These are phyloP conservation scores for Drosophila melanica DNA, from an alignment of 1,140 invertebrate genomes.

Conservation along the genomic window DNA sequence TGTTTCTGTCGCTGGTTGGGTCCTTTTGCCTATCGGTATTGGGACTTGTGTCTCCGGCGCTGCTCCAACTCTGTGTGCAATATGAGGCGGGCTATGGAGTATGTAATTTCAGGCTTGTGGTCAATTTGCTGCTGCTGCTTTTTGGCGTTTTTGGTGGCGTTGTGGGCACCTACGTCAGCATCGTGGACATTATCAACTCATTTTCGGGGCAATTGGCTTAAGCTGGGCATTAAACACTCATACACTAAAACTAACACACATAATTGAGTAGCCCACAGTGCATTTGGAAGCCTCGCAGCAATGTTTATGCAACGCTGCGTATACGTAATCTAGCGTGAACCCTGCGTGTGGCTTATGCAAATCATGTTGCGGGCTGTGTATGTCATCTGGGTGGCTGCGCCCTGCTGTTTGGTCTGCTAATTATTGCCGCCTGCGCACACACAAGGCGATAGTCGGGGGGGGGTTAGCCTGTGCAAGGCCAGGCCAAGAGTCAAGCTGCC, in stretches of 20 bases:
- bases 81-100: conserved; percentile 81
- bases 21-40: conserved; percentile 93
- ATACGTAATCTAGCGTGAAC: conserved; percentile 37
- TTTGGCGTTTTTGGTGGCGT: conserved; percentile 89
- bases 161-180: conserved; percentile 89
- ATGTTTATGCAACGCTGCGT: conserved; percentile 30
- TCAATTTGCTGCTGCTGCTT: conserved; percentile 87
- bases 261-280: conserved; percentile 18
- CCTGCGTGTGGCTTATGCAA: conserved; percentile 39
- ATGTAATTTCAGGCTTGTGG: conserved; percentile 84
- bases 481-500: conserved; percentile 11
- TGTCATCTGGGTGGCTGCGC: conserved; percentile 26
- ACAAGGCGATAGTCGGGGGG: conserved; percentile 8
- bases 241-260: conserved; percentile 22
- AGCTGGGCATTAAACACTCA: conserved; percentile 19
- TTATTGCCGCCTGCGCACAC: conserved; percentile 32
- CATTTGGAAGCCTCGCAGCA: background rate
- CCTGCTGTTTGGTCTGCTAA: conserved; percentile 32
- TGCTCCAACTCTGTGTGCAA: conserved; percentile 86
- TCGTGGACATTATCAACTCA: conserved; percentile 86
- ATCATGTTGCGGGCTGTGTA: conserved; percentile 31
- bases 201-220: conserved; percentile 19
- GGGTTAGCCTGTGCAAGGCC: background rate
- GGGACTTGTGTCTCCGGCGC: conserved; percentile 95
- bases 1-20: conserved; percentile 96